Percentiles rank a stretch among this genome's conserved stretches.
These are phyloP conservation scores for Acropora tenuis DNA, from an alignment of 64 coral and sea anemone genomes.

Conservation along the genomic window DNA sequence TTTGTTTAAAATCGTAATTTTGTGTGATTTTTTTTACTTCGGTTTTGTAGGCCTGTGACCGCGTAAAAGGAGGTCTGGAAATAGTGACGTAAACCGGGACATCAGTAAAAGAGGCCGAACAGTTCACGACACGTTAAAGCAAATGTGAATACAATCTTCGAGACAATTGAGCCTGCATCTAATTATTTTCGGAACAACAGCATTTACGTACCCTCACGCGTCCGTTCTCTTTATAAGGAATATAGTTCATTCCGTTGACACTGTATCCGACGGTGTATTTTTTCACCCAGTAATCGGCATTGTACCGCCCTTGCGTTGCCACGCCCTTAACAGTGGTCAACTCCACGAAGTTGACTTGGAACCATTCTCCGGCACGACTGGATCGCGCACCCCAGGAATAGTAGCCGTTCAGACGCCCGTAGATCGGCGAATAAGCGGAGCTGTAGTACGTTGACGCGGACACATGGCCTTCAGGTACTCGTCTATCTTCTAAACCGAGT, in stretches of 20 bases:
- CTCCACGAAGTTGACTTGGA: conserved; percentile 70
- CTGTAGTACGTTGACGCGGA: conserved; percentile 70
- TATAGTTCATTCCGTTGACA: conserved; percentile 57
- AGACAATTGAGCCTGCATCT: too few relatives aligned
- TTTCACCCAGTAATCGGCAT: conserved; percentile 79
- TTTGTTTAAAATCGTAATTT: too few relatives aligned
- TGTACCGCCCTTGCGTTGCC: conserved; percentile 80
- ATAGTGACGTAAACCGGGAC: too few relatives aligned
- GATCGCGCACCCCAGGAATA: conserved; percentile 67
- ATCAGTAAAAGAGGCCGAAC: too few relatives aligned
- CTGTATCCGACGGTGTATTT: conserved; percentile 77
- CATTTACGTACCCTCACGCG: conserved; percentile 16
- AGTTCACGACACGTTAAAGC: too few relatives aligned
- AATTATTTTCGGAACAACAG: too few relatives aligned
- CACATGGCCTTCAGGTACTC: conserved; percentile 67
- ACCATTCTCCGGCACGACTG: conserved; percentile 59
- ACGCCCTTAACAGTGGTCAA: conserved; percentile 71
- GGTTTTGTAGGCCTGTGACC: too few relatives aligned
- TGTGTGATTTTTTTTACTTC: too few relatives aligned
- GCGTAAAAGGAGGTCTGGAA: too few relatives aligned
- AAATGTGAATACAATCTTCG: too few relatives aligned
- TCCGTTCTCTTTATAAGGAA: conserved; percentile 33
- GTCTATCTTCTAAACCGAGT: conserved; percentile 75
- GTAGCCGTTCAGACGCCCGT: conserved; percentile 66
- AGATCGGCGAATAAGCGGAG: conserved; percentile 50